Base-by-base conservation (phyloP, 2,113 vertebrate species). In the Geococcyx californianus region DNA sequence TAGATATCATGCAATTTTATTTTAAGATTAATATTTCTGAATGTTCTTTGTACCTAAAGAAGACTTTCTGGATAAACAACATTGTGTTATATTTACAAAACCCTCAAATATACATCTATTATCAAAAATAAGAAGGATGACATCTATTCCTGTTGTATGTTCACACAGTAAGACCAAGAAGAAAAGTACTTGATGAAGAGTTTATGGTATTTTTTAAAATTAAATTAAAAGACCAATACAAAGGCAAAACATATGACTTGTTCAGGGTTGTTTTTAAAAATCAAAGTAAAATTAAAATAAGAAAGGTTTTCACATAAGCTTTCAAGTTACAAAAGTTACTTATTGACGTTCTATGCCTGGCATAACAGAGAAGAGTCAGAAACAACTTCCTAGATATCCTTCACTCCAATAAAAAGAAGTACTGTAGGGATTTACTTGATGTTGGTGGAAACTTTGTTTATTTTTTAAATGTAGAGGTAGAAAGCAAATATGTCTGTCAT, bases 401-500 rank as follows among this genome's bases (percentile, higher is more conserved):
- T 17, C 40, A 2, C 10, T 5, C 7, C 2, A 16, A 1, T 6
- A 49, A 67, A 62, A 60, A 62, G 11, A 17, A 45, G 1, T 6
- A 42, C 10, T 1, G 1, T 34, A 8, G 6, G 4, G 5, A 60
- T 69, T 89, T 75, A 44, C 11, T 54, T 1, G 3, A 13, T 25
- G 42, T 11, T 45, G 7, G 4, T 25, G 10, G 59, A 11, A 34
- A 76, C 29, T 62, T 38, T 16, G 40, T 2, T 42, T 34, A 13
- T 49, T 84, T 55, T 77, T 29, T 4, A 18, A 69, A 75, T 59
- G 28, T 18, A 54, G 4, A 15, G 24, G 16, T 29, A 74, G 6
- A 67, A 85, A 93, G 36, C 3, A 78, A 68, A 78, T 12, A 2
- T 59, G n/a, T 45, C 19, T 44, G 11, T 56, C 34, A 55, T 36